These are phyloP conservation scores for Caenorhabditis tropicalis DNA, from an alignment of 1,140 invertebrate genomes.

Conservation along the genomic window DNA sequence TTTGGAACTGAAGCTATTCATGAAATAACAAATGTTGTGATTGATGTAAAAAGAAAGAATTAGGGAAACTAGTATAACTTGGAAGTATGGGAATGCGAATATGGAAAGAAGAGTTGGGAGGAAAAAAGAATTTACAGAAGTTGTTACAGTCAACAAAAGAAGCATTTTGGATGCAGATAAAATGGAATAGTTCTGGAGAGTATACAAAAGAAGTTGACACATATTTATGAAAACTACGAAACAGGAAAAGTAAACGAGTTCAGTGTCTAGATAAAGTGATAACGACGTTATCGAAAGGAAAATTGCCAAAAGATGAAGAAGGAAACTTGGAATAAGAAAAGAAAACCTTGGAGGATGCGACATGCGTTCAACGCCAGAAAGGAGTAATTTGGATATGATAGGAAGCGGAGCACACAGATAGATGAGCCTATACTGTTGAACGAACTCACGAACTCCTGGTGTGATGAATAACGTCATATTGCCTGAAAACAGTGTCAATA, in stretches of 20 bases:
- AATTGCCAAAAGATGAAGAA: neutral
- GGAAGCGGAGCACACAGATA: neutral
- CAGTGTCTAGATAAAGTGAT: neutral
- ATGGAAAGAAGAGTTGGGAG: neutral
- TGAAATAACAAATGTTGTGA: neutral
- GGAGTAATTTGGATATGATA: neutral
- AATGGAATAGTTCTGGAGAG: neutral
- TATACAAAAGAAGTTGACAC: neutral
- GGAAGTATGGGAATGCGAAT: neutral
- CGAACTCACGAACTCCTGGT: slow-evolving; percentile 25
- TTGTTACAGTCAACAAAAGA: neutral
- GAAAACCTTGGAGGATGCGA: neutral
- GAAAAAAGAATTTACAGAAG: neutral
- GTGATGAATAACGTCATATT: slow-evolving; percentile 25
- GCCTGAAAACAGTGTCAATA: neutral
- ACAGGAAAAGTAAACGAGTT: neutral
- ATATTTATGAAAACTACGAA: neutral
- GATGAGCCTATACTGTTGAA: neutral
- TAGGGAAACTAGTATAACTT: neutral
- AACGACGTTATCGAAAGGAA: neutral
- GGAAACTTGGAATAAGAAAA: neutral
- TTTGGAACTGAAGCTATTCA: neutral
- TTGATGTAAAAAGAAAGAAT: neutral
- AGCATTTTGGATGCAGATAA: neutral
- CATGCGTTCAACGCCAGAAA: neutral